Base-by-base conservation (phyloP, 2,888 invertebrate species). In the Brassicogethes aeneus region DNA sequence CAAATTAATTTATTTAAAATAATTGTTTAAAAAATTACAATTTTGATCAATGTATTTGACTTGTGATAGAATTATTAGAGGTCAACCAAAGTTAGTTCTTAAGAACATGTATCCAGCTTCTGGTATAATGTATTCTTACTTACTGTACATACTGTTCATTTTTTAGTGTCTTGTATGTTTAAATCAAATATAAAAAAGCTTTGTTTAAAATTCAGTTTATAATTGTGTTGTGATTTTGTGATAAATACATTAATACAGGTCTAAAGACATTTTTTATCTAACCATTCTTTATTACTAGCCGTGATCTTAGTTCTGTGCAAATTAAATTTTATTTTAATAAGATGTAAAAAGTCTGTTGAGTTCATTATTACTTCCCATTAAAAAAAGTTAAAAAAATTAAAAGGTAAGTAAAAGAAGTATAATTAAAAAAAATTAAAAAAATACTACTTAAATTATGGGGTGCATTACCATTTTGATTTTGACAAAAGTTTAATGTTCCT, bases 141-240 rank as follows among this genome's bases (percentile, higher is more conserved):
- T 32, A 10, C 12, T 32, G 32, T 32, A 32, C 14, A 32, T 32
- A 32, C 14, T 32, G 32, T 32, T 32, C 10, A 32, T 32, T 32
- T 32, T 32, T 32, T 8, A 12, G 12, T 13, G 14, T 12, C 10
- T 32, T 32, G 32, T 32, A 32, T 32, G 32, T 32, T 32, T 32
- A 32, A 32, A 32, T 10, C 7, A 13, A 32, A 32, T 10, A 32
- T 13, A 32, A 10, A 23, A 23, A 12, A 13, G 8, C 14, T 32
- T 32, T 32, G 10, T 32, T 32, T 32, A 5, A 32, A 32, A 32
- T 12, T 12, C 12, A 32, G 10, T 32, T 32, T 32, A 13, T 13
- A 32, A 41, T 45, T 48, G 45, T 48, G 44, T 45, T 48, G 45
- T 48, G 45, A 45, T 48, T 48, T 41, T 48, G 47, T 48, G 47